Base-by-base conservation (phyloP, 2,113 vertebrate genomes). In the Sprattus sprattus region DNA sequence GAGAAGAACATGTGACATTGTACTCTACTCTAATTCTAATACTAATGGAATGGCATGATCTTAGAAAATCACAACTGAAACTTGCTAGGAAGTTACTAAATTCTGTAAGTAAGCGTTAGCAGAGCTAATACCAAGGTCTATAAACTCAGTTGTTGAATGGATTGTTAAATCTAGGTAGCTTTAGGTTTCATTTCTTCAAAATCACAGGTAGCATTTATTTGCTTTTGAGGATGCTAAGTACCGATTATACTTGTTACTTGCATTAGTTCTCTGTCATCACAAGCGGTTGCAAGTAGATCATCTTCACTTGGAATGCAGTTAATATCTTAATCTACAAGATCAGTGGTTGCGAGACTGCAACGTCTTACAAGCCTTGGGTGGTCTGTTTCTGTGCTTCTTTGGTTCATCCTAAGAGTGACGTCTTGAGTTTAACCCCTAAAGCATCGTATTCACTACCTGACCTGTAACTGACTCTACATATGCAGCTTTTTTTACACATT, bases 201-300 rank as follows among this genome's bases (percentile, higher is more conserved):
- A n/a, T 49, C 47, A 49, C 67, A 39, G 15, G 28, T 15, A 18
- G 10, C 16, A 18, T 54, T 54, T 54, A 15, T 2, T 54, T 60
- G 18, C 5, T 8, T n/a, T 39, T 39, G 39, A 67, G 10, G n/a
- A 67, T 67, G 64, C 28, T 32, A 2, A 39, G 10, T 67, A 39
- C 11, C 39, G 67, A 15, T 75, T 39, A 4, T 83, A 52, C 22
- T 81, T 86, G 60, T 39, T 85, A 88, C 64, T 90, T 75, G 82
- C 22, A 88, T 92, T 90, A 90, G 85, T 91, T 64, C 15, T 88
- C 64, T 11, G 50, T 86, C 84, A 89, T 45, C 86, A 32, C 67
- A 75, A 75, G 67, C 67, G 39, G 2, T 16, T 9, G 28, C 11
- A 39, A 39, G 67, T 75, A 15, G 9, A 75, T 71, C 25, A 32